These are phyloP conservation scores for Acronicta aceris DNA, from an alignment of 2,888 invertebrate species.

Conservation along the genomic window DNA sequence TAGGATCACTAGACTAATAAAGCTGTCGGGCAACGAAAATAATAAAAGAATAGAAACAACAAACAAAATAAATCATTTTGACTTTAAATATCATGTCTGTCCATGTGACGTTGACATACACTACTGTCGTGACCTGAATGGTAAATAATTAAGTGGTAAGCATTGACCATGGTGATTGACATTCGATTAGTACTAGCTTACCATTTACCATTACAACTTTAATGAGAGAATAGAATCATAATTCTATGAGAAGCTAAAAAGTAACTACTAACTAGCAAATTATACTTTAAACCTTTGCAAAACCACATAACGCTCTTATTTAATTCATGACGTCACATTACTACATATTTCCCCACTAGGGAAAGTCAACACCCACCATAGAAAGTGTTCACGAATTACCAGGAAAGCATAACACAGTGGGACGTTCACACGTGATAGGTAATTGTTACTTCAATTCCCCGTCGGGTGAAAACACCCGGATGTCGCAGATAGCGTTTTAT, in stretches of 20 bases:
- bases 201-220: no score
- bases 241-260: no score
- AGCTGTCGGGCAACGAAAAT: no score
- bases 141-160: slow-evolving; percentile 7
- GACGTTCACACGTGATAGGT: slow-evolving; percentile 78
- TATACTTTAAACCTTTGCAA: not conserved
- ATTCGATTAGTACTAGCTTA: slow-evolving; percentile 14
- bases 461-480: slow-evolving; percentile 83
- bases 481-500: slow-evolving; percentile 76
- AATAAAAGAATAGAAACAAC: no score
- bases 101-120: slow-evolving; percentile 1
- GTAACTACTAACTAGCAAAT: no score
- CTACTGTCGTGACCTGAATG: slow-evolving; percentile 3
- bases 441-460: slow-evolving; percentile 74
- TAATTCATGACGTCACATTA: slow-evolving; percentile 36
- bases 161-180: slow-evolving; percentile 17
- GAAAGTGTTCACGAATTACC: slow-evolving; percentile 73
- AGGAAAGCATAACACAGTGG: slow-evolving; percentile 74
- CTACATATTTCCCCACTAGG: slow-evolving; percentile 36
- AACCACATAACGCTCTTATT: not conserved
- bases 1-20: no score
- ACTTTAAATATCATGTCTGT: slow-evolving; percentile 4
- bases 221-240: no score
- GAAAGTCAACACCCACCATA: slow-evolving; percentile 61
- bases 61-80: no score